Conservation (phyloP, 2,888 invertebrate genomes). For the Lordiphosa andalusiaca region DNA sequence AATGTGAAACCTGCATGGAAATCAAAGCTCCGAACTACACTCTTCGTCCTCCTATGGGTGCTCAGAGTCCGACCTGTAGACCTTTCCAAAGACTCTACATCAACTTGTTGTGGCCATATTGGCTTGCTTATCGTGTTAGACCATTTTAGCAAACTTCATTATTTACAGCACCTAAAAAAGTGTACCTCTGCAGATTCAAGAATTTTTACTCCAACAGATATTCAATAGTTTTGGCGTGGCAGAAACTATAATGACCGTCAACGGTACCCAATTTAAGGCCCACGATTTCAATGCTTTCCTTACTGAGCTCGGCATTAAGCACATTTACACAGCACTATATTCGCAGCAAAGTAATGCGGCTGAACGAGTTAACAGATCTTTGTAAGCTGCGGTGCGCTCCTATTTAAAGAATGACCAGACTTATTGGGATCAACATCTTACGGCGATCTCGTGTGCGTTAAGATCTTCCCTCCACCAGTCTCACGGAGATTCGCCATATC, state of each 20-base stretch:
- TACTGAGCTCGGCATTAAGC: too few species aligned
- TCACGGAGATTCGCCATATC: background rate
- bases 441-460: background rate
- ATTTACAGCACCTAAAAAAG: background rate
- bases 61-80: background rate
- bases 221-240: slow-evolving; percentile 1
- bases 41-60: background rate
- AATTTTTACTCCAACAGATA: background rate
- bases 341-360: too few species aligned
- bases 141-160: slow-evolving; percentile 2
- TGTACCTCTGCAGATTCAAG: background rate
- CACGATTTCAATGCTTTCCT: too few species aligned
- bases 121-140: background rate
- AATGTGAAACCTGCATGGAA: background rate
- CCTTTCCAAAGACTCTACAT: slow-evolving; percentile 1
- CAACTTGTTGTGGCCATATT: background rate
- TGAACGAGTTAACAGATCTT: background rate
- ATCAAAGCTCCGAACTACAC: background rate
- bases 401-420: too few species aligned
- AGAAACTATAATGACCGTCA: background rate
- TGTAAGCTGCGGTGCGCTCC: background rate
- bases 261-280: too few species aligned
- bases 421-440: background rate
- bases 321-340: too few species aligned
- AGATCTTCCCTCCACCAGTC: slow-evolving; percentile 1